phyloP scores from a whole-genome alignment of 2,797 vertebrate genomes.

The Paratrypauchen microcephalus region DNA sequence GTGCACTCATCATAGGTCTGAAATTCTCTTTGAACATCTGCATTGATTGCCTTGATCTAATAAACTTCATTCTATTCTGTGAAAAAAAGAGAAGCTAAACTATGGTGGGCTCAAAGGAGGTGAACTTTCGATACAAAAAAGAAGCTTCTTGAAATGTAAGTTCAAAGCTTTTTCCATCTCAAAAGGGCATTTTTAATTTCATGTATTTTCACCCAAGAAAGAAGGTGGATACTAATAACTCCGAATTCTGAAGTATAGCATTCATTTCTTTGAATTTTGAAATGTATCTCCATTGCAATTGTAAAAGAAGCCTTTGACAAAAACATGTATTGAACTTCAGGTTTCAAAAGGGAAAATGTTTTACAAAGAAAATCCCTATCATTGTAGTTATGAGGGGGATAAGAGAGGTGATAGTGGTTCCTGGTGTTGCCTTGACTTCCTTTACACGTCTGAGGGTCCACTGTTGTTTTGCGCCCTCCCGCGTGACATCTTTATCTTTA shows the following conservation, averaged over 20 bases:
- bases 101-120: constrained; percentile 82
- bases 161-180: constrained; percentile 91
- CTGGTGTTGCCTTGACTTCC: constrained; percentile 19
- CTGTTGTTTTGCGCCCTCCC: constrained; percentile 57
- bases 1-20: constrained; percentile 82
- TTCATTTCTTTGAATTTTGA: constrained; percentile 74
- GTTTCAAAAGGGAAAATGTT: constrained; percentile 16
- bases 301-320: constrained; percentile 65
- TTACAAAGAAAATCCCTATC: not conserved
- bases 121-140: constrained; percentile 89
- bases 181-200: constrained; percentile 97
- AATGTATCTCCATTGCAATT: constrained; percentile 64
- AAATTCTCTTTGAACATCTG: constrained; percentile 94
- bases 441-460: constrained; percentile 31
- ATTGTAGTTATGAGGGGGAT: not conserved
- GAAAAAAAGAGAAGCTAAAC: constrained; percentile 83
- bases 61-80: constrained; percentile 90
- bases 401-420: constrained; percentile 13
- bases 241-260: constrained; percentile 70
- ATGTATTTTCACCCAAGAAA: constrained; percentile 77
- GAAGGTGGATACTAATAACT: constrained; percentile 74
- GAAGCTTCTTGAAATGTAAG: constrained; percentile 85
- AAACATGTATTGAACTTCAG: constrained; percentile 53
- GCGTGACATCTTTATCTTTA: constrained; percentile 74
- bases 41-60: constrained; percentile 93